Base-by-base conservation (phyloP, 2,888 invertebrate species). In the Andrena flavipes region DNA sequence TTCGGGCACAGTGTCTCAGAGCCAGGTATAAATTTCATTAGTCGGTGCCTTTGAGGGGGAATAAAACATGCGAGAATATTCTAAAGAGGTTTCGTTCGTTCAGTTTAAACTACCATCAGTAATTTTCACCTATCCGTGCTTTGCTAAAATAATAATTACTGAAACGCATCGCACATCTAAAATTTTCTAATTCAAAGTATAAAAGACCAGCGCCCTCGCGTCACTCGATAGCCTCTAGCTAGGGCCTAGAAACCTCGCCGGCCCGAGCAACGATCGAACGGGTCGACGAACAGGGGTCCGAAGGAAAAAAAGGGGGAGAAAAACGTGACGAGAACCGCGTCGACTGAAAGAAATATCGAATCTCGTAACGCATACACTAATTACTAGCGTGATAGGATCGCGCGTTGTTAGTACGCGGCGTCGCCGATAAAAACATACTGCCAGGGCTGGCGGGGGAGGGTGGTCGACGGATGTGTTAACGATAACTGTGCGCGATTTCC, bases 281-380 rank as follows among this genome's bases (percentile, higher is more conserved):
- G 42, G 42, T 42, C 42, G 42, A 42, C 42, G 42, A 42, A 42
- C 42, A 42, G 42, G 23, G 23, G 54, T 54, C 20, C 20, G 20
- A 54, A 54, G 67, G 33, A 20, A 20, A 13, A 59, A 23, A 13
- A 20, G 20, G 10, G 13, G 0, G 13, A 13, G 26, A 65, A 65
- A 49, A 30, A 65, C 26, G 16, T n/a, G n/a, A 29, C 42, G 30
- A 10, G 20, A 42, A 67, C 10, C 20, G 10, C 0, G 49, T 16
- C 0, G 20, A 35, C 13, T 13, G 60, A 68, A 75, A 62, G 51
- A 59, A 65, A 48, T 16, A 73, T 65, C 64, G 64, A 75, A 75
- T 67, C 74, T 20, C 33, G 74, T 49, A 51, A 75, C 60, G 67
- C 33, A 49, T 29, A 67, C 26, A 29, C 8, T 49, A 75, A 62